phyloP scores from a whole-genome alignment of 2,113 vertebrate species.

The Pycnonotus jocosus region DNA sequence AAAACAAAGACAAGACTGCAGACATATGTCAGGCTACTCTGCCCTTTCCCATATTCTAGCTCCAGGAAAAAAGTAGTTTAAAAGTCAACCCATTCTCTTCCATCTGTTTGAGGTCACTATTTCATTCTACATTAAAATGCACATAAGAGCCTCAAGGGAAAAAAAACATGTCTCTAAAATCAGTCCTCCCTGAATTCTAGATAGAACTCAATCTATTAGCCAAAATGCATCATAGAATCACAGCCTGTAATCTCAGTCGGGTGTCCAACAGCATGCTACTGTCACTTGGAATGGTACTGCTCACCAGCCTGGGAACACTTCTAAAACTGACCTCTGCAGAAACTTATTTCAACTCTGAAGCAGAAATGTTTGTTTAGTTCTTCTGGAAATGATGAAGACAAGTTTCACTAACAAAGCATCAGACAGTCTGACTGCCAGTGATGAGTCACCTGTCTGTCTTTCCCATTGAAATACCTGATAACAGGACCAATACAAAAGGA shows the following conservation, averaged over 20 bases:
- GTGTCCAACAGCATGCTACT: background rate
- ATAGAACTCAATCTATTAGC: background rate
- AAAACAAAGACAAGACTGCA: background rate
- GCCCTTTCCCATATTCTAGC: background rate
- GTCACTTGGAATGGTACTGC: background rate
- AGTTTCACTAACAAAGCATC: background rate
- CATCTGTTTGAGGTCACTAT: background rate
- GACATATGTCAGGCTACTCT: background rate
- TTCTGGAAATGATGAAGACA: background rate
- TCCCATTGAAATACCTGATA: background rate
- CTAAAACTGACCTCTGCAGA: background rate
- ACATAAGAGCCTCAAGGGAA: background rate
- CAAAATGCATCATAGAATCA: background rate
- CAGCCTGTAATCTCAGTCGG: background rate
- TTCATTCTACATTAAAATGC: background rate
- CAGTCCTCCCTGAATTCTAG: background rate
- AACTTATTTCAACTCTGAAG: background rate
- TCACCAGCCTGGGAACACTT: background rate
- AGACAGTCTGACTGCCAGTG: background rate
- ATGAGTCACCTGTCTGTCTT: background rate
- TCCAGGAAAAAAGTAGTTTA: background rate
- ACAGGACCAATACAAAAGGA: background rate
- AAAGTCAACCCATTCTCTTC: background rate
- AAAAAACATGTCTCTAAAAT: background rate
- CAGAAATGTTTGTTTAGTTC: background rate